Base-by-base conservation (phyloP, 1,140 invertebrate genomes). In the Aphelinus certus region DNA sequence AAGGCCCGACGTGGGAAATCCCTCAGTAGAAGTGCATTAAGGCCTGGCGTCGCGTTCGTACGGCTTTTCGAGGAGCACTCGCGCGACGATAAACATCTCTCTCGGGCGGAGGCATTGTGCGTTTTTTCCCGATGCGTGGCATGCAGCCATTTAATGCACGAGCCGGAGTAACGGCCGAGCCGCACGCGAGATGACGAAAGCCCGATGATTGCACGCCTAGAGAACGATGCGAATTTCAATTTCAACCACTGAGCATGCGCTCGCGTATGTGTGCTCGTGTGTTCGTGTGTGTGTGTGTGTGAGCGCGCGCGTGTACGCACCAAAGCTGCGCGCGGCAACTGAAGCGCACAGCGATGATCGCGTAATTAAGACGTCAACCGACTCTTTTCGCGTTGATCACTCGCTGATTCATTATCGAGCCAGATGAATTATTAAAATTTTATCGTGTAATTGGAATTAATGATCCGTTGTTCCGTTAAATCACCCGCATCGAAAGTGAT, bases 1-100 rank as follows among this genome's bases (percentile, higher is more conserved):
- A 68, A 68, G 66, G 46, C 46, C 4, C 49, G 66, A 68, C 66
- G 66, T 68, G 66, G 66, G 66, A 68, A 68, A 68, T 68, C 55
- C 66, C 66, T 68, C 66, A n/a, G n/a, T 9, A 10, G 9, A 58
- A 68, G 66, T 68, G 66, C 66, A 68, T 68, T 58, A 58, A 68
- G 53, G 26, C 60, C 26, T n/a, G 57, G 57, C 42, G 26, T 26
- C 26, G 26, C 26, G 26, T 63, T n/a, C 5, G n/a, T 42, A 46
- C 46, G 9, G 46, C 9, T 48, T 63, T 63, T 63, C 45, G 45
- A 26, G 26, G 26, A 26, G 26, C 26, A 26, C 26, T 26, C 26
- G 26, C 26, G 46, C 4, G 61, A 10, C 3, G 61, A 48, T 47
- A 63, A 63, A 46, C 46, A 47, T 63, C 46, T 7, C 46, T 62